phyloP scores from a whole-genome alignment of 2,888 invertebrate species.

The Acrobasis repandana region DNA sequence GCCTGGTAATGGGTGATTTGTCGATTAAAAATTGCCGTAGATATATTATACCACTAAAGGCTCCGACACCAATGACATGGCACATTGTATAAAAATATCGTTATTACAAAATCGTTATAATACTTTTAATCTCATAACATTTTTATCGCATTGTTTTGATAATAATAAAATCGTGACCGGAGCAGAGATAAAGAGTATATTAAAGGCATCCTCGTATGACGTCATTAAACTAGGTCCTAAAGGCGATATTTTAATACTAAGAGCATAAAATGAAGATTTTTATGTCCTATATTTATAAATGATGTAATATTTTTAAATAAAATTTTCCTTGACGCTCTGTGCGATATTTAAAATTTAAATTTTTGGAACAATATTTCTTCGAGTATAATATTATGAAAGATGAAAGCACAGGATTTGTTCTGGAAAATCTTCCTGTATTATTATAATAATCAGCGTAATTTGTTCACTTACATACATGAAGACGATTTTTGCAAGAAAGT shows the following conservation, averaged over 20 bases:
- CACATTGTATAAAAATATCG: not conserved
- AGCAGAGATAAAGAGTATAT: not conserved
- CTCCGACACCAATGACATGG: too few species aligned
- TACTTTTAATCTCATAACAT: not conserved
- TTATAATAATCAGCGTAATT: too few species aligned
- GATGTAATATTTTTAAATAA: conserved; percentile 6
- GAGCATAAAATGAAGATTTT: not conserved
- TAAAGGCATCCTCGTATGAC: conserved; percentile 11
- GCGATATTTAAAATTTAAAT: not conserved
- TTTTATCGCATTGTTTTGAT: conserved; percentile 6
- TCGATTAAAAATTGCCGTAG: too few species aligned
- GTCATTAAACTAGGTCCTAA: conserved; percentile 11
- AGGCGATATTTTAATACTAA: conserved; percentile 8
- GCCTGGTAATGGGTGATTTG: too few species aligned
- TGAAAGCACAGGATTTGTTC: too few species aligned
- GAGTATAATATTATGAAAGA: too few species aligned
- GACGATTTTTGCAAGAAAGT: too few species aligned
- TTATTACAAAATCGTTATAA: not conserved
- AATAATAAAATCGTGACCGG: conserved; percentile 1
- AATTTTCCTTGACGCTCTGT: not conserved
- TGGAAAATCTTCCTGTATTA: too few species aligned
- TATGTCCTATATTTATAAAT: not conserved
- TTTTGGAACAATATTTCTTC: not conserved
- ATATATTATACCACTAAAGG: too few species aligned
- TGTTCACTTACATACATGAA: too few species aligned